Evolutionary conservation across 2,888 invertebrate genomes (phyloP).

Genomic region (Ophioninae sp.): DNA sequence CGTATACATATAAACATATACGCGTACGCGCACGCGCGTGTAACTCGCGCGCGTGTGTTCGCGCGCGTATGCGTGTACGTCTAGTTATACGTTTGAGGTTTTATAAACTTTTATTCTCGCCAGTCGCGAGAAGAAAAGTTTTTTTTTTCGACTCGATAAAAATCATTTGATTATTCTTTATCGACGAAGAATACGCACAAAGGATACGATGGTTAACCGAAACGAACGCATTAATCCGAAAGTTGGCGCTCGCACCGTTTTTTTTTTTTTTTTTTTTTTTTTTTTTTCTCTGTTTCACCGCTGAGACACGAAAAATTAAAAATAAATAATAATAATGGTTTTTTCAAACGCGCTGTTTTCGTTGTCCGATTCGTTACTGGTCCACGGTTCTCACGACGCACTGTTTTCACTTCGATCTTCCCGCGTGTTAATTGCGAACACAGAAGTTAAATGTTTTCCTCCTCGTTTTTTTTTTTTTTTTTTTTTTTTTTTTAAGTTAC

Average conservation of each 20-base stretch:
- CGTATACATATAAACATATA: conserved; percentile 17
- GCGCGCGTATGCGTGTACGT: too few relatives aligned
- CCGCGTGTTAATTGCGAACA: too few relatives aligned
- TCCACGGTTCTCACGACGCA: background rate
- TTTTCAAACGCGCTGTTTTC: background rate
- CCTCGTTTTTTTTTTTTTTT: too few relatives aligned
- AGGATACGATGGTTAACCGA: background rate
- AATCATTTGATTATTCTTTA: conserved; percentile 38
- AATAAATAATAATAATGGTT: too few relatives aligned
- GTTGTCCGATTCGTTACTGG: background rate
- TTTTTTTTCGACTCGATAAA: conserved; percentile 30
- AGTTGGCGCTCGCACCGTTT: background rate
- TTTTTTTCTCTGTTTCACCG: too few relatives aligned
- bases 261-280: too few relatives aligned
- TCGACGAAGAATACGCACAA: background rate
- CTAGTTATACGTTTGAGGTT: background rate
- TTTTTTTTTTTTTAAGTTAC: too few relatives aligned
- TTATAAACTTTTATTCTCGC: conserved; percentile 11
- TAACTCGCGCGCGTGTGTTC: background rate
- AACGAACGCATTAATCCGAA: conserved; percentile 6
- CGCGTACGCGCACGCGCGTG: background rate
- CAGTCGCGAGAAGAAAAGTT: conserved; percentile 34
- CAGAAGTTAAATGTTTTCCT: background rate
- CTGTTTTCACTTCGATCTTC: conserved; percentile 7
- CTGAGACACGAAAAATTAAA: too few relatives aligned